phyloP scores from a whole-genome alignment of 2,113 vertebrate species.

The Pelobates fuscus region DNA sequence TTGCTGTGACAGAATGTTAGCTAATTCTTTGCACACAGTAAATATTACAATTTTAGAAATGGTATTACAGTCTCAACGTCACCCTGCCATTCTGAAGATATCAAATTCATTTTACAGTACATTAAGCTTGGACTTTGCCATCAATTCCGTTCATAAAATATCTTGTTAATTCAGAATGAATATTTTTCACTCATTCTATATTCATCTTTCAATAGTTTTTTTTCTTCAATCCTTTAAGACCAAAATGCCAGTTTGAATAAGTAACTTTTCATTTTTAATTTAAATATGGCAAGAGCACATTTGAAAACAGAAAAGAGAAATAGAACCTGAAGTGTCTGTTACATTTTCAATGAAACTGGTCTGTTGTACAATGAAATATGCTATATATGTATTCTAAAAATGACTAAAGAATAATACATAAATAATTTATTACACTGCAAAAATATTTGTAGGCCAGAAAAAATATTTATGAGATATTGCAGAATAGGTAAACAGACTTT shows the following conservation, averaged over 20 bases:
- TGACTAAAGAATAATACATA: too few relatives aligned
- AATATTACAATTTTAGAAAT: slow-evolving; percentile 1
- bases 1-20: too few relatives aligned
- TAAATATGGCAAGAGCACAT: slow-evolving; percentile 28
- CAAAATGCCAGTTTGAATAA: slow-evolving; percentile 26
- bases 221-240: slow-evolving; percentile 24
- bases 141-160: slow-evolving; percentile 40
- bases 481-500: too few relatives aligned
- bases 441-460: too few relatives aligned
- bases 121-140: slow-evolving; percentile 39
- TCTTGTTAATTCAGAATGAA: slow-evolving; percentile 45
- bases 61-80: slow-evolving; percentile 31
- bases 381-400: too few relatives aligned
- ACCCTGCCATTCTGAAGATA: slow-evolving; percentile 39
- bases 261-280: slow-evolving; percentile 29
- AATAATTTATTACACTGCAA: too few relatives aligned
- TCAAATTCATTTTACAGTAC: slow-evolving; percentile 45
- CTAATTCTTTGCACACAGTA: background rate
- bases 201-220: slow-evolving; percentile 25
- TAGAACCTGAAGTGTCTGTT: background rate
- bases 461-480: too few relatives aligned
- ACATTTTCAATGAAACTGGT: slow-evolving; percentile 9
- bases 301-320: background rate
- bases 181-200: slow-evolving; percentile 38
- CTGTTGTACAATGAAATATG: background rate